Base-by-base conservation (phyloP, 2,113 vertebrate genomes). In the Pandion haliaetus region DNA sequence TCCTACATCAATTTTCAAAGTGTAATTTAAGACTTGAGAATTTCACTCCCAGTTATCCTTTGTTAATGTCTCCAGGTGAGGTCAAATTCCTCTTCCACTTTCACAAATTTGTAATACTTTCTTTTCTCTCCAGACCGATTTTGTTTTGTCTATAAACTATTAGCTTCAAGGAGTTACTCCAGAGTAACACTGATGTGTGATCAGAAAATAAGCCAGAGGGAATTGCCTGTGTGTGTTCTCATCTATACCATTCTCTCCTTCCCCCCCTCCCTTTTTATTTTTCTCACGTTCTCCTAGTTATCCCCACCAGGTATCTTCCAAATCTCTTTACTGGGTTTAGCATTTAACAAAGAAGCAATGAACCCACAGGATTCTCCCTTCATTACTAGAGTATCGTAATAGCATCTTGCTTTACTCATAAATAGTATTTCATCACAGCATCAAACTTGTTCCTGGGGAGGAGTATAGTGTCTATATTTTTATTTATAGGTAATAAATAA, bases 121-220 rank as follows among this genome's bases (percentile, higher is more conserved):
- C 34, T 93, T 79, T 82, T 89, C 80, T 95, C 91, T 85, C 77
- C 89, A 92, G 72, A 70, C 31, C 65, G 79, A 86, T 93, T 95
- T 58, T 82, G 67, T 32, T 94, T 89, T 69, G 66, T 70, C 81
- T 92, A 72, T 78, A 89, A 96, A 76, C 72, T 49, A 86, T 89
- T 94, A 91, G 73, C 52, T 84, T 92, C 77, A 63, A 91, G 86
- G 91, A 88, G 72, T 93, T 91, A 95, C 86, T 78, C 88, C 92
- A 74, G 90, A 95, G 88, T 95, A 84, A 89, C 50, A 18, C 57
- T 61, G 50, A 49, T 73, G 49, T 82, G 90, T 67, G 81, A 84
- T 76, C n/a, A n/a, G 86, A 95, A 89, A 82, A 76, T 4, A 89
- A 93, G 89, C 91, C 88, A 69, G 47, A 36, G 76, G 71, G 88